Evolutionary conservation across 2,797 vertebrate species (phyloP).

Genomic region (Antrozous pallidus): DNA sequence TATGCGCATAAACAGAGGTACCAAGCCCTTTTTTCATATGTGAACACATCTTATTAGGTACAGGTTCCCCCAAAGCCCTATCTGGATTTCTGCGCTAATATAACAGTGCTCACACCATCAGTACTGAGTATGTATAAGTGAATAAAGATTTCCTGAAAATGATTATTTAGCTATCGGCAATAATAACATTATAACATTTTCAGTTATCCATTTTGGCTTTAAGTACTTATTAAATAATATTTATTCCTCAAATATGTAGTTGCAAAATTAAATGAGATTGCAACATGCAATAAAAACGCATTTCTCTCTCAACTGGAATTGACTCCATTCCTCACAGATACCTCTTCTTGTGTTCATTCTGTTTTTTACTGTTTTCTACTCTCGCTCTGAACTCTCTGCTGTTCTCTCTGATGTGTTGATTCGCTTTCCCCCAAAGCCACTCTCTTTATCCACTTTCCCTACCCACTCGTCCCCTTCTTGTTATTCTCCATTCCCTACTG

Average conservation of each 20-base stretch:
- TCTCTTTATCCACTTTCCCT: conserved; percentile 78
- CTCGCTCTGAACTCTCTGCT: conserved; percentile 56
- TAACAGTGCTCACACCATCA: background rate
- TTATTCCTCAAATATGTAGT: conserved; percentile 58
- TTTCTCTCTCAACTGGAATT: conserved; percentile 47
- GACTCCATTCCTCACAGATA: conserved; percentile 26
- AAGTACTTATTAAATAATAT: conserved; percentile 67
- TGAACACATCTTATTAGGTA: conserved; percentile 22
- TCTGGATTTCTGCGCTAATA: conserved; percentile 52
- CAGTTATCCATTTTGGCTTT: conserved; percentile 48
- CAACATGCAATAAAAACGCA: conserved; percentile 41
- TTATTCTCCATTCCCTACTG: conserved; percentile 77
- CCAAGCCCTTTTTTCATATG: background rate
- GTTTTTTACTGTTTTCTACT: conserved; percentile 61
- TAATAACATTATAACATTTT: conserved; percentile 46
- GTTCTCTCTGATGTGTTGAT: conserved; percentile 53
- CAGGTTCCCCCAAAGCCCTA: conserved; percentile 33
- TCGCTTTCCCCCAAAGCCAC: conserved; percentile 68
- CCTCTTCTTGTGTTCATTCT: conserved; percentile 43
- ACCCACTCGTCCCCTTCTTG: conserved; percentile 65
- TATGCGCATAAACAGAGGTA: background rate
- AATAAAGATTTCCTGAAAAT: conserved; percentile 55
- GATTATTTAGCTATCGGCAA: conserved; percentile 47
- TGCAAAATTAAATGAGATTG: conserved; percentile 56
- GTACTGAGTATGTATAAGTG: conserved; percentile 29